Percentiles rank a stretch among this genome's conserved stretches.
Conservation (phyloP, 2,113 vertebrate genomes). For the Clarias gariepinus region DNA sequence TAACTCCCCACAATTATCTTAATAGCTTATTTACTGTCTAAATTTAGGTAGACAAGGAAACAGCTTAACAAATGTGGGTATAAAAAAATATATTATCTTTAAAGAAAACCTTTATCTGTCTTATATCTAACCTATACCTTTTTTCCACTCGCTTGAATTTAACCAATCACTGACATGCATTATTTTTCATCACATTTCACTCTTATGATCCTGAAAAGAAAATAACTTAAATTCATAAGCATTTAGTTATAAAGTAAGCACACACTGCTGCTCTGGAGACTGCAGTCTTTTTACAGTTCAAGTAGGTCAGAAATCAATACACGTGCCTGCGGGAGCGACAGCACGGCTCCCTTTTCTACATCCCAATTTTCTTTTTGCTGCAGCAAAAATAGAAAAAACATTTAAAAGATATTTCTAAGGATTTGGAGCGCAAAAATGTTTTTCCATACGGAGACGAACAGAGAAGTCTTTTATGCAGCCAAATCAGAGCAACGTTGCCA, state of each 20-base stretch:
- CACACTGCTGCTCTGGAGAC: conserved; percentile 53
- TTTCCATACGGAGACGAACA: neutral
- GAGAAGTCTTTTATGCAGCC: neutral
- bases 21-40: neutral
- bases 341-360: conserved; percentile 53
- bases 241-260: conserved; percentile 10
- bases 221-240: neutral
- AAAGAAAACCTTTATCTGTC: neutral
- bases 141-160: neutral
- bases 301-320: conserved; percentile 68
- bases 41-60: neutral
- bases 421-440: neutral
- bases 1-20: neutral
- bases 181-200: neutral
- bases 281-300: conserved; percentile 64
- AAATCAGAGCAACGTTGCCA: conserved; percentile 28
- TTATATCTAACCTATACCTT: no score
- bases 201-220: neutral
- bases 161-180: neutral
- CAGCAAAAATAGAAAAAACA: conserved; percentile 60
- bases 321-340: conserved; percentile 56
- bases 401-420: conserved; percentile 47
- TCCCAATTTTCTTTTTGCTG: conserved; percentile 59
- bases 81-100: neutral
- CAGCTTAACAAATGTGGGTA: neutral